Evolutionary conservation across 2,888 invertebrate genomes (phyloP), one percentile per base, ranked within the genome.

Genomic region (Caenorhabditis japonica): DNA sequence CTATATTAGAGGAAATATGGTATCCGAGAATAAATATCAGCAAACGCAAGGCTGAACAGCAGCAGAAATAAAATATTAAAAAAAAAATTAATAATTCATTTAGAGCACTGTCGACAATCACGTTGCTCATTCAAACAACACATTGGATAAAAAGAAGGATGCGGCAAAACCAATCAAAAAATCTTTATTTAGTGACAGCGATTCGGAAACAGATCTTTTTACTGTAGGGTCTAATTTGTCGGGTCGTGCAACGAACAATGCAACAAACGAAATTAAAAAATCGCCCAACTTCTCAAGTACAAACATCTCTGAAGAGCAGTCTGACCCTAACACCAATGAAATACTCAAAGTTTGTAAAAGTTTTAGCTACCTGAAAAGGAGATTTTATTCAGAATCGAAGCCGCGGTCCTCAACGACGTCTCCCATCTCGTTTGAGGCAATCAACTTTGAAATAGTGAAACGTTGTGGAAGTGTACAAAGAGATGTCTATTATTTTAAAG

Each of bases 131-230:
- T n/a, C n/a, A n/a, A n/a, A n/a, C n/a, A n/a, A n/a, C n/a, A n/a
- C n/a, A n/a, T 30, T 13, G 27, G 30, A 27, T 49, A 49, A 39
- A 30, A 21, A 30, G 59, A 59, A 13, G 21, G 5, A n/a, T 33
- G 41, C n/a, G n/a, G n/a, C n/a, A 33, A 17, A 30, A 49, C 12
- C 33, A 33, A 17, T 27, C 1, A 39, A 47, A 5, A 30, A 44
- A 41, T 55, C 53, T n/a, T 13, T 64, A n/a, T 64, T 64, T 41
- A 55, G 56, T 34, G 64, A 64, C n/a, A 64, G 64, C 15, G 64
- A 64, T 10, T 64, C 64, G 3, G 64, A 64, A 5, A 47, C 47
- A 5, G 64, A 64, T 15, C 19, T 64, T 8, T 64, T 64, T 13
- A 34, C 39, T 3, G 7, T 13, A 0, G 13, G 46, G 4, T 39